A percentile compares a stretch with the other conserved stretches of the same genome.
phyloP scores from a whole-genome alignment of 2,797 vertebrate genomes.

The Tragelaphus eurycerus region DNA sequence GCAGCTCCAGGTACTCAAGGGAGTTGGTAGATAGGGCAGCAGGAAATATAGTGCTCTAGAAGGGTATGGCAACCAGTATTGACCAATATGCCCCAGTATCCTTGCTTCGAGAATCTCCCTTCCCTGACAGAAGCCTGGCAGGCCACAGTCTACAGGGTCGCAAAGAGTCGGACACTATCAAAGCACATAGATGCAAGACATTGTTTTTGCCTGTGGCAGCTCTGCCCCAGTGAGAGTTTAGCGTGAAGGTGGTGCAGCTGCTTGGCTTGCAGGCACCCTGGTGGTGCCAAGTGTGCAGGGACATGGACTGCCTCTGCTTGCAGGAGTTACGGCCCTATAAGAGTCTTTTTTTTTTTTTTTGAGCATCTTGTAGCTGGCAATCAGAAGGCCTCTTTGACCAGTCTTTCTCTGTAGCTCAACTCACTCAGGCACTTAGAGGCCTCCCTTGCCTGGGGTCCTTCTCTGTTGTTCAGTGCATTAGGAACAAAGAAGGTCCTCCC shows the following conservation, averaged over 20 bases:
- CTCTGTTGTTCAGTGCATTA: not conserved
- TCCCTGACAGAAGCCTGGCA: not conserved
- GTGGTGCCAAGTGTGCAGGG: not conserved
- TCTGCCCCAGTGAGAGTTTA: not conserved
- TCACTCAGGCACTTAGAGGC: not conserved
- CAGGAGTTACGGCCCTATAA: not conserved
- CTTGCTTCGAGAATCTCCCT: not conserved
- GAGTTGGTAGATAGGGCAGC: not conserved
- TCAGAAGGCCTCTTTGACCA: not conserved
- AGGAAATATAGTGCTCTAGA: not conserved
- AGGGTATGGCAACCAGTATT: not conserved
- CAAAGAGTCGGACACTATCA: rapidly evolving
- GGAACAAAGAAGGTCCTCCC: not conserved
- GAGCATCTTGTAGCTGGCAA: not conserved
- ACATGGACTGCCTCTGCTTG: no score
- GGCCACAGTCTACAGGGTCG: not conserved
- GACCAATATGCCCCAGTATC: not conserved
- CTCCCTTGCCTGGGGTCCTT: not conserved
- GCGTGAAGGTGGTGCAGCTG: not conserved
- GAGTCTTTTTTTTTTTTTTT: not conserved
- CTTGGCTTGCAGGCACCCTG: not conserved
- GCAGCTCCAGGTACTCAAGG: not conserved
- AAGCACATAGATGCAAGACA: not conserved
- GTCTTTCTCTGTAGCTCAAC: not conserved
- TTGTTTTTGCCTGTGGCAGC: not conserved